Evolutionary conservation across 2,888 invertebrate species (phyloP).

Genomic region (Drosophila crucigera): DNA sequence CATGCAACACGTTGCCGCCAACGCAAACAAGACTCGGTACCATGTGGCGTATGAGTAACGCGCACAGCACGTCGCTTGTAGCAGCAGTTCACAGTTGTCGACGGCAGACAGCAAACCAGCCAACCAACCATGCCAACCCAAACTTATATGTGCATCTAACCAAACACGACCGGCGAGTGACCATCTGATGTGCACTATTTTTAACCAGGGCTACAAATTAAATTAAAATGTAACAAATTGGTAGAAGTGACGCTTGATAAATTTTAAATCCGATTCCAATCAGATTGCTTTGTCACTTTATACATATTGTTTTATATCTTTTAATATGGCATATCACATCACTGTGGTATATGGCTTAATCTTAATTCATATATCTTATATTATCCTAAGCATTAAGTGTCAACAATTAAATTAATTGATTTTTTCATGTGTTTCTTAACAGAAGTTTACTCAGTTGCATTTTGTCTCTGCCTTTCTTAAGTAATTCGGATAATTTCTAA

Average conservation of each 20-base stretch:
- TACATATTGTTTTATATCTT: too few relatives aligned
- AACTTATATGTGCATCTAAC: slow-evolving; percentile 45
- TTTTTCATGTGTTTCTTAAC: not conserved
- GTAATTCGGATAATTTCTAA: not conserved
- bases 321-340: too few relatives aligned
- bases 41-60: slow-evolving; percentile 67
- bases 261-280: too few relatives aligned
- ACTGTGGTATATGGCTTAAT: not conserved
- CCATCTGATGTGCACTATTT: slow-evolving; percentile 12
- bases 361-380: not conserved
- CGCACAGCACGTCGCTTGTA: slow-evolving; percentile 55
- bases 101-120: slow-evolving; percentile 21
- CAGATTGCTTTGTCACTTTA: too few relatives aligned
- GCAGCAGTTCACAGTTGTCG: slow-evolving; percentile 42
- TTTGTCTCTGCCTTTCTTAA: not conserved
- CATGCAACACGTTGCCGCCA: slow-evolving; percentile 77
- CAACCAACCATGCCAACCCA: not conserved
- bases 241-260: not conserved
- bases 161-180: slow-evolving; percentile 44
- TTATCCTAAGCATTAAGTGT: not conserved
- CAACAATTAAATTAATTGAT: not conserved
- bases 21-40: slow-evolving; percentile 41
- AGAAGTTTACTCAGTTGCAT: too few relatives aligned
- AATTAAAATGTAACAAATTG: not conserved
- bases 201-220: slow-evolving; percentile 33